phyloP scores from a whole-genome alignment of 2,888 invertebrate genomes.

The Silvanus unidentatus region DNA sequence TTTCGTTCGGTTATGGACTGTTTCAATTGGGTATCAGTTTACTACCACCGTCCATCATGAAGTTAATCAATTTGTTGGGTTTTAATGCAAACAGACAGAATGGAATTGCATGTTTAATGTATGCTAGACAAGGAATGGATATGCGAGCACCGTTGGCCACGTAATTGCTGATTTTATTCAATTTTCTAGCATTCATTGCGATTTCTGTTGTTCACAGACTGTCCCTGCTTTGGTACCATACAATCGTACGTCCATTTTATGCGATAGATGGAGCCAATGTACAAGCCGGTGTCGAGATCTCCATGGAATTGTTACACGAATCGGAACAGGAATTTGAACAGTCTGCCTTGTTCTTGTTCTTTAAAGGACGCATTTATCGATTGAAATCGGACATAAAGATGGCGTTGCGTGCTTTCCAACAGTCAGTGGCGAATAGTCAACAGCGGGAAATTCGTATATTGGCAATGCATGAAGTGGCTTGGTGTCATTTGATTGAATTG shows the following conservation, averaged over 20 bases:
- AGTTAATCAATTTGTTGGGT: conserved; percentile 58
- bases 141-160: conserved; percentile 64
- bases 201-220: conserved; percentile 45
- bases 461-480: conserved; percentile 57
- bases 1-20: conserved; percentile 65
- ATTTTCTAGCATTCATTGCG: not conserved
- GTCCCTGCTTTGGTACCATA: conserved; percentile 62
- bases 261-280: conserved; percentile 58
- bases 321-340: conserved; percentile 51
- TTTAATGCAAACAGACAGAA: conserved; percentile 58
- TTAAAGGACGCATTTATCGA: conserved; percentile 56
- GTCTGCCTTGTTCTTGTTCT: conserved; percentile 62
- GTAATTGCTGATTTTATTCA: conserved; percentile 35
- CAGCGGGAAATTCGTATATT: conserved; percentile 59
- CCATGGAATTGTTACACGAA: conserved; percentile 51
- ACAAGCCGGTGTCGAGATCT: conserved; percentile 53
- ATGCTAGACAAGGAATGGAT: conserved; percentile 56
- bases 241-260: conserved; percentile 62
- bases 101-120: conserved; percentile 56
- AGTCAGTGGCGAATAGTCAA: conserved; percentile 53
- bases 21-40: conserved; percentile 64
- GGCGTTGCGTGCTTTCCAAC: conserved; percentile 54
- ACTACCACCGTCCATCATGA: conserved; percentile 58
- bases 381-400: conserved; percentile 56
- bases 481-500: conserved; percentile 60